Percentiles rank a stretch among this genome's conserved stretches.
phyloP scores from a whole-genome alignment of 2,888 invertebrate species.

The Brenthis hecate region DNA sequence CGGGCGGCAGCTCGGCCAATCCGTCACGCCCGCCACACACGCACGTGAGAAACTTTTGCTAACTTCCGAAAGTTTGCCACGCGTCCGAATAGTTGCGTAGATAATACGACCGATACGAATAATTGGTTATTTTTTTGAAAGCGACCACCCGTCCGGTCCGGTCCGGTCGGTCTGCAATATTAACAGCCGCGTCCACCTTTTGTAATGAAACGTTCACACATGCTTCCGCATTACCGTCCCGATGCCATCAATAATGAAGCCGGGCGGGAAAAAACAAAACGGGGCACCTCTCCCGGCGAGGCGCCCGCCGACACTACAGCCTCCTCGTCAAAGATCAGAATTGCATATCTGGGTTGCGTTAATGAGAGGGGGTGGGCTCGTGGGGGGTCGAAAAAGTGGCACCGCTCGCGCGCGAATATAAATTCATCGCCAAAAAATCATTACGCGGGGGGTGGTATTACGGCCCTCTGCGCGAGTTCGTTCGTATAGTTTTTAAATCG shows the following conservation, averaged over 20 bases:
- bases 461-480: slow-evolving; percentile 80
- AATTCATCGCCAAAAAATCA: slow-evolving; percentile 94
- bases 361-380: slow-evolving; percentile 80
- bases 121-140: slow-evolving; percentile 63
- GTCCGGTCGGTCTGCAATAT: slow-evolving; percentile 81
- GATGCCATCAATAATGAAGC: slow-evolving; percentile 83
- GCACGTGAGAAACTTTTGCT: slow-evolving; percentile 68
- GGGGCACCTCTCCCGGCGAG: slow-evolving; percentile 79
- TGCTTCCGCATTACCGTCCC: slow-evolving; percentile 82
- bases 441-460: slow-evolving; percentile 90
- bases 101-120: slow-evolving; percentile 50
- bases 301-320: slow-evolving; percentile 82
- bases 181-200: slow-evolving; percentile 81
- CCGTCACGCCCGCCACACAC: slow-evolving; percentile 67
- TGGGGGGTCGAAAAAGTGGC: slow-evolving; percentile 81
- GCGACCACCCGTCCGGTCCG: slow-evolving; percentile 79
- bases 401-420: slow-evolving; percentile 86
- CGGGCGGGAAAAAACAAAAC: slow-evolving; percentile 83
- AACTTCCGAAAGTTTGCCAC: slow-evolving; percentile 69
- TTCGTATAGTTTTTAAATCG: slow-evolving; percentile 82
- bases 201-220: slow-evolving; percentile 83
- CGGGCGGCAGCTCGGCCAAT: slow-evolving; percentile 58
- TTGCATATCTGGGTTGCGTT: slow-evolving; percentile 86
- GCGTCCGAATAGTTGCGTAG: slow-evolving; percentile 56
- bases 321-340: slow-evolving; percentile 85